Conservation (phyloP, 2,888 invertebrate genomes). For the Corythucha ciliata region DNA sequence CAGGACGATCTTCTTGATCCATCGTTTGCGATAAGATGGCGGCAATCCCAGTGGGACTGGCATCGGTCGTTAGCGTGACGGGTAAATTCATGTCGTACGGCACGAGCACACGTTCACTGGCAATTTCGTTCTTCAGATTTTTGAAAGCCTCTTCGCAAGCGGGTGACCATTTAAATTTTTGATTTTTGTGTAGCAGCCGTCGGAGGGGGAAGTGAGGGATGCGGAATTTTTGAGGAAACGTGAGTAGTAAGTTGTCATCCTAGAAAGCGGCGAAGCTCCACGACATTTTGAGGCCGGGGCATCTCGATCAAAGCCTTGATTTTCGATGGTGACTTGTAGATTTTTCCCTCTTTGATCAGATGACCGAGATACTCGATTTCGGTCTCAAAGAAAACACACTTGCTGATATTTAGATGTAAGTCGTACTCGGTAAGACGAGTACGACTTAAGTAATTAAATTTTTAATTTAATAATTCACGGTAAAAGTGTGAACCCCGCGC, state of each 20-base stretch:
- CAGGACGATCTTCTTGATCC: slow-evolving; percentile 25
- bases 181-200: slow-evolving; percentile 25
- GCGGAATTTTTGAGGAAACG: slow-evolving; percentile 18
- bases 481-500: too few relatives aligned
- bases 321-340: slow-evolving; percentile 20
- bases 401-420: slow-evolving; percentile 16
- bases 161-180: slow-evolving; percentile 28
- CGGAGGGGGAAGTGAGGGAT: slow-evolving; percentile 27
- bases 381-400: slow-evolving; percentile 14
- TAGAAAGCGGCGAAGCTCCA: slow-evolving; percentile 17
- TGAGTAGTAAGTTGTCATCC: slow-evolving; percentile 19
- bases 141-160: slow-evolving; percentile 30
- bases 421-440: background rate
- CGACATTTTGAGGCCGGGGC: slow-evolving; percentile 19
- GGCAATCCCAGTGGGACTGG: slow-evolving; percentile 24
- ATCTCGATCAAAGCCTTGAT: slow-evolving; percentile 19
- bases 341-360: slow-evolving; percentile 13
- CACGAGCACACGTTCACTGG: slow-evolving; percentile 30
- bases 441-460: too few relatives aligned
- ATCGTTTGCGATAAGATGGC: slow-evolving; percentile 23
- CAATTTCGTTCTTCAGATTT: slow-evolving; percentile 31
- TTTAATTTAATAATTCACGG: too few relatives aligned
- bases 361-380: slow-evolving; percentile 16
- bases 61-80: slow-evolving; percentile 28
- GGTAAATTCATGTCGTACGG: slow-evolving; percentile 31